These are phyloP conservation scores for Podiceps cristatus DNA, from an alignment of 2,113 vertebrate genomes.

Conservation along the genomic window DNA sequence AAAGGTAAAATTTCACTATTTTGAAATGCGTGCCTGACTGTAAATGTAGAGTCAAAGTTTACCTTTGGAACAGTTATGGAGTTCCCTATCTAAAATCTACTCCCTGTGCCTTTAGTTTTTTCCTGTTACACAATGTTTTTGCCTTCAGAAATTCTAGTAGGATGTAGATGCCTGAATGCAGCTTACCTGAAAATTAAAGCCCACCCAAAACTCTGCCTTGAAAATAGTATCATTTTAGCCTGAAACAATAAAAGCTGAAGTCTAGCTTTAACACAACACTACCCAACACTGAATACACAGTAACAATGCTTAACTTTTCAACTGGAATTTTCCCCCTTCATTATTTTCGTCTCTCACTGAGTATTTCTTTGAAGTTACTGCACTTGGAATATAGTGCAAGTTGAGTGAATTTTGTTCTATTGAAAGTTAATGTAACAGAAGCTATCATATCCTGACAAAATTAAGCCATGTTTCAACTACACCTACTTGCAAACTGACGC, in stretches of 20 bases:
- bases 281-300: not conserved
- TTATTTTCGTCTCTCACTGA: not conserved
- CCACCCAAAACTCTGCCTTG: not conserved
- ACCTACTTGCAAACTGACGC: conserved; percentile 20
- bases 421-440: conserved; percentile 43
- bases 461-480: conserved; percentile 37
- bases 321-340: not conserved
- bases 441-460: conserved; percentile 27
- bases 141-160: not conserved
- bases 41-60: not conserved
- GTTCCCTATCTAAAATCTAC: not conserved
- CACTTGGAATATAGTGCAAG: not conserved
- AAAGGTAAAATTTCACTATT: not conserved
- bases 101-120: not conserved
- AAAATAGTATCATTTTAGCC: not conserved
- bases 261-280: not conserved
- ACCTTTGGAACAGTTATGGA: not conserved
- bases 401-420: conserved; percentile 15
- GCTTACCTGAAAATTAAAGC: not conserved
- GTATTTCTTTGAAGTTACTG: not conserved
- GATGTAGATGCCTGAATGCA: not conserved
- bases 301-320: not conserved
- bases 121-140: not conserved
- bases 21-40: not conserved
- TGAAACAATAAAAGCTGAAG: not conserved